Conservation (phyloP, 1,140 invertebrate species). For the Chrysoperla carnea region DNA sequence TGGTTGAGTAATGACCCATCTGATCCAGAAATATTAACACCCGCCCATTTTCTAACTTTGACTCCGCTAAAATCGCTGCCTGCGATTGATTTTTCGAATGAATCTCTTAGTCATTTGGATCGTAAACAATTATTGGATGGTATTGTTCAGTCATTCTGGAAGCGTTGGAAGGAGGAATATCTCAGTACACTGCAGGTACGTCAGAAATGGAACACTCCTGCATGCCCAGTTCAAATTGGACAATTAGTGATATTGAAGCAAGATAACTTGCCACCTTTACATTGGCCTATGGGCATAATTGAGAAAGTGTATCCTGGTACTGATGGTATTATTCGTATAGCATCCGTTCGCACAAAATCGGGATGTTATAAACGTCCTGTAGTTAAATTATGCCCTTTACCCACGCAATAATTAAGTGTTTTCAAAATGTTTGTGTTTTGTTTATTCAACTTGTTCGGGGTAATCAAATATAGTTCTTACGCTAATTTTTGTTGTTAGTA, state of each 20-base stretch:
- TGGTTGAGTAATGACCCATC: constrained; percentile 10
- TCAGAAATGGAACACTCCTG: constrained; percentile 1
- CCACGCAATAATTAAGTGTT: background rate
- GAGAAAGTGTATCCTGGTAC: constrained; percentile 14
- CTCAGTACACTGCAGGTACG: constrained; percentile 3
- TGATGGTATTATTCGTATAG: constrained; percentile 7
- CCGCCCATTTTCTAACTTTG: constrained; percentile 21
- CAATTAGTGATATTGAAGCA: constrained; percentile 12
- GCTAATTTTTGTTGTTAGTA: too few species aligned
- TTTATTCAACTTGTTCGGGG: too few species aligned
- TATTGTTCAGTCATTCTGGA: constrained; percentile 8
- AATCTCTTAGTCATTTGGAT: background rate
- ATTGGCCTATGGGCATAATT: constrained; percentile 16
- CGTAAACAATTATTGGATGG: constrained; percentile 5
- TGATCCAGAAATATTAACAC: constrained; percentile 13
- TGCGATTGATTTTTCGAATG: constrained; percentile 2
- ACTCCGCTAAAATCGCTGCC: constrained; percentile 9
- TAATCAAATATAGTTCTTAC: too few species aligned
- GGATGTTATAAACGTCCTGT: constrained; percentile 3
- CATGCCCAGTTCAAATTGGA: constrained; percentile 2
- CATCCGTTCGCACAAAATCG: constrained; percentile 2
- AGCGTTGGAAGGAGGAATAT: constrained; percentile 8
- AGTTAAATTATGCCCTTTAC: constrained; percentile 1
- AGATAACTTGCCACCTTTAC: constrained; percentile 10
- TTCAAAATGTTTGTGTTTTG: too few species aligned